Percentiles rank a stretch among this genome's conserved stretches.
Conservation (phyloP, 2,888 invertebrate genomes). For the Limnephilus rhombicus region DNA sequence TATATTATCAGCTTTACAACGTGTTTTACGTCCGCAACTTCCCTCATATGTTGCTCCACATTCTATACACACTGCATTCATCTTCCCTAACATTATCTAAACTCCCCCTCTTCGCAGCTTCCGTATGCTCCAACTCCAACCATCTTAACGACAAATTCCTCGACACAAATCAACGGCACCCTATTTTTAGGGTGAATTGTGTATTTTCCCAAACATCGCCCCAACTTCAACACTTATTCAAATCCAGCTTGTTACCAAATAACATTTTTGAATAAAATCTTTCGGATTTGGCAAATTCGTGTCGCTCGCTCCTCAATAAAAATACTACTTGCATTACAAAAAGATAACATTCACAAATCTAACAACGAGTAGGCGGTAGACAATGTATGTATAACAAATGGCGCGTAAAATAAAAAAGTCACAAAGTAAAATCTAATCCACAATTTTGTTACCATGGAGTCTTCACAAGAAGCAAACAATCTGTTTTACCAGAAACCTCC, state of each 20-base stretch:
- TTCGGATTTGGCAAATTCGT: not conserved
- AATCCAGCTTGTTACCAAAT: not conserved
- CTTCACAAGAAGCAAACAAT: not conserved
- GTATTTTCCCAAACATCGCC: not conserved
- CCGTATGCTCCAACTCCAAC: not conserved
- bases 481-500: not conserved
- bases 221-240: not conserved
- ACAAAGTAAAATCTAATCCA: not conserved
- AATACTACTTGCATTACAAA: not conserved
- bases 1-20: not conserved
- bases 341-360: not conserved
- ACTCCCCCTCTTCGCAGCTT: not conserved
- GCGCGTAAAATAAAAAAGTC: not conserved
- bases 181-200: conserved; percentile 1
- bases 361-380: not conserved
- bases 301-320: not conserved
- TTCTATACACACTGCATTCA: not conserved
- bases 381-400: not conserved
- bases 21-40: not conserved
- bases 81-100: not conserved
- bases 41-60: not conserved
- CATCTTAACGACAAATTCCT: not conserved
- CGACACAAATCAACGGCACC: not conserved
- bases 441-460: not conserved
- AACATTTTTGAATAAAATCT: not conserved